Evolutionary conservation across 2,797 vertebrate species (phyloP).

Genomic region (Glyptemys insculpta): DNA sequence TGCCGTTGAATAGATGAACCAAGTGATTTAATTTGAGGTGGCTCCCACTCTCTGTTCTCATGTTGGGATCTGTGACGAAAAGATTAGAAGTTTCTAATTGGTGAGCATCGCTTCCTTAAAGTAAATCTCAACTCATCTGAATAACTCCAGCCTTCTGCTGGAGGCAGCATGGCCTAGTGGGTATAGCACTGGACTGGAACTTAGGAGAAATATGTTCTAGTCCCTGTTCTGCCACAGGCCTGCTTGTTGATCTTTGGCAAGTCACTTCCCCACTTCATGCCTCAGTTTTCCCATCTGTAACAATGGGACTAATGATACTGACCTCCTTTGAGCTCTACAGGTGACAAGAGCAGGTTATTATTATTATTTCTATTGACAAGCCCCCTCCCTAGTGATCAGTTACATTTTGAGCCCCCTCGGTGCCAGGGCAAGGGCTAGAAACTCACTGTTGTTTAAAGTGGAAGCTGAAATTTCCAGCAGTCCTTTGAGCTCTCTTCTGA

Average conservation of each 20-base stretch:
- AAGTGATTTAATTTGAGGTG: not conserved
- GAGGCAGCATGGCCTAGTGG: not conserved
- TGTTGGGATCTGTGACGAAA: too few species aligned
- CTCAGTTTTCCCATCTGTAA: not conserved
- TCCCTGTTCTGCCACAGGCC: not conserved
- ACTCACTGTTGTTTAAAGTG: not conserved
- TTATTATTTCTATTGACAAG: constrained; percentile 45
- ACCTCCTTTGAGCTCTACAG: not conserved
- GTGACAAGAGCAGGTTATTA: not conserved
- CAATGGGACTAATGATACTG: not conserved
- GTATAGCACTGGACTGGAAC: not conserved
- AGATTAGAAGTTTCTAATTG: not conserved
- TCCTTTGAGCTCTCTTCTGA: not conserved
- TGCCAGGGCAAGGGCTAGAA: not conserved
- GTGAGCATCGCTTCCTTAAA: not conserved
- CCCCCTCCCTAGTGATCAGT: not conserved
- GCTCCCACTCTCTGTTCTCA: not conserved
- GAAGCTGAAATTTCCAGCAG: not conserved
- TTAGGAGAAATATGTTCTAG: not conserved
- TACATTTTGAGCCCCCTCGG: not conserved
- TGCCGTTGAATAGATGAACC: not conserved
- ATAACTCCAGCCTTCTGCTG: not conserved
- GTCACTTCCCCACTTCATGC: not conserved
- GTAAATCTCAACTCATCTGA: not conserved
- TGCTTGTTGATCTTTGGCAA: not conserved